A percentile compares a stretch with the other conserved stretches of the same genome.
phyloP scores from a whole-genome alignment of 1,140 invertebrate species.

The Conus ventricosus region DNA sequence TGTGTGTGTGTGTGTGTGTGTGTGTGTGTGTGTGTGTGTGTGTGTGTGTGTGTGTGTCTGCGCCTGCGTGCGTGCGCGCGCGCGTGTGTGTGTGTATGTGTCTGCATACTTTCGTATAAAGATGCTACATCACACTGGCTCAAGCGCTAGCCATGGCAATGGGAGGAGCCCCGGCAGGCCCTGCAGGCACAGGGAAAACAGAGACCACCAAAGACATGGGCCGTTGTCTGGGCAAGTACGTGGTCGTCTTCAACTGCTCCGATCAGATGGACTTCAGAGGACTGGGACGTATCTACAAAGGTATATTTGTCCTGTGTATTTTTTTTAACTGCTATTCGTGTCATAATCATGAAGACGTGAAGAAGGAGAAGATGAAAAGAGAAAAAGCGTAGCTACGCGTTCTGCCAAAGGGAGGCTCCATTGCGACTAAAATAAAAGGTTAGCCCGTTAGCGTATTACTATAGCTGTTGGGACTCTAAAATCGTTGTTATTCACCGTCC shows the following conservation, averaged over 20 bases:
- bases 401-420: no score
- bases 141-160: slow-evolving; percentile 97
- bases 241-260: slow-evolving; percentile 98
- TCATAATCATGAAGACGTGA: no score
- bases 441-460: no score
- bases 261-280: slow-evolving; percentile 99
- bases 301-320: slow-evolving; percentile 64
- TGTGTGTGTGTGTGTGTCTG: not conserved
- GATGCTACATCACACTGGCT: slow-evolving; percentile 96
- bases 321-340: no score
- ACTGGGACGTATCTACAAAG: slow-evolving; percentile 92
- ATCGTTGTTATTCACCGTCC: no score
- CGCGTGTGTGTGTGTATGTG: not conserved
- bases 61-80: not conserved
- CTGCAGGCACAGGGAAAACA: slow-evolving; percentile 96
- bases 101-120: slow-evolving; percentile 68
- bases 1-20: not conserved
- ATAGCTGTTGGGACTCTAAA: no score
- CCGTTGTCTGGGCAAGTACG: slow-evolving; percentile 96
- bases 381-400: no score
- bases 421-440: no score
- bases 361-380: no score
- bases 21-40: no score
- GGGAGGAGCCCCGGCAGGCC: slow-evolving; percentile 96
- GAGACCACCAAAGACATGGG: slow-evolving; percentile 99